Evolutionary conservation across 1,140 invertebrate species (phyloP).

Genomic region (Lasioglossum baleicum): DNA sequence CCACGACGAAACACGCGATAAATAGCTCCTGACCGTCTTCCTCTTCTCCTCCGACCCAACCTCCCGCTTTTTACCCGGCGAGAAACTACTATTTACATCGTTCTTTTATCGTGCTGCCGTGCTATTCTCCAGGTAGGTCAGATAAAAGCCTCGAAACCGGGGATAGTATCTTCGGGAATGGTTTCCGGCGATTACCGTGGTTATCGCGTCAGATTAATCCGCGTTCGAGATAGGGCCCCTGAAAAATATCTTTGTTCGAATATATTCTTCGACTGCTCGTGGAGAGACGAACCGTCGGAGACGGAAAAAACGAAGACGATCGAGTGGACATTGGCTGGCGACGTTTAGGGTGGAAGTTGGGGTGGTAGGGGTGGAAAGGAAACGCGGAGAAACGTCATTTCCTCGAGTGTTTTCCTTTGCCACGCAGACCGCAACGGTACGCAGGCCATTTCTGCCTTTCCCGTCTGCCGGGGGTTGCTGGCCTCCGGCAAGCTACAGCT

Average conservation of each 20-base stretch:
- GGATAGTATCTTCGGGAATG: neutral
- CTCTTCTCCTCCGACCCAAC: no score
- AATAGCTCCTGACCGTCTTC: no score
- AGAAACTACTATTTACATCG: slow-evolving; percentile 24
- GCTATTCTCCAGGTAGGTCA: no score
- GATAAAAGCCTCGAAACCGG: no score
- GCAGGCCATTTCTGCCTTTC: neutral
- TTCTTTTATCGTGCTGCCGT: no score
- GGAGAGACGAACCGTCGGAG: no score
- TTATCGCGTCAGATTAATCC: no score
- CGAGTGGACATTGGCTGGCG: neutral
- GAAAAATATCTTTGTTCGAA: no score
- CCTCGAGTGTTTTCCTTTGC: slow-evolving; percentile 43
- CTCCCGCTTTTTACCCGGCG: neutral
- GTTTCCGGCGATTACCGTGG: no score
- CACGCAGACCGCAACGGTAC: slow-evolving; percentile 42
- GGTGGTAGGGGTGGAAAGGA: slow-evolving; percentile 25
- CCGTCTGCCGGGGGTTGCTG: slow-evolving; percentile 21
- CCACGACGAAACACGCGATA: slow-evolving; percentile 17
- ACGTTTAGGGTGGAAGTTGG: no score
- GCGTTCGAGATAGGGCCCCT: no score
- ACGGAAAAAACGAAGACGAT: neutral
- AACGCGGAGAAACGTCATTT: slow-evolving; percentile 40
- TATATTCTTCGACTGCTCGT: no score
- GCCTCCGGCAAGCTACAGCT: slow-evolving; percentile 62